Percentiles rank a stretch among this genome's conserved stretches.
Conservation (phyloP, 2,113 vertebrate species). For the Bubo bubo region DNA sequence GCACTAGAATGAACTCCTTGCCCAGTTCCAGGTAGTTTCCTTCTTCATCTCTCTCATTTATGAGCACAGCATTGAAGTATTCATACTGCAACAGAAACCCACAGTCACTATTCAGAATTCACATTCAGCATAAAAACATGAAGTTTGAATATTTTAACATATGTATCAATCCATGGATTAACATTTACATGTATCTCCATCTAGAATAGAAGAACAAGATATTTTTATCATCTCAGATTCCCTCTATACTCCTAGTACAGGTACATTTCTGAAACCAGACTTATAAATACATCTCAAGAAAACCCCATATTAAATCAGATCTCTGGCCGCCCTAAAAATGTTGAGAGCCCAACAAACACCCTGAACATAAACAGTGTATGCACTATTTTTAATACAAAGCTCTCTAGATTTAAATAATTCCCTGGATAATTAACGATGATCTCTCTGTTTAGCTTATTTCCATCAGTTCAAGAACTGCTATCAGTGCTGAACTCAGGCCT, state of each 20-base stretch:
- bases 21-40: constrained; percentile 92
- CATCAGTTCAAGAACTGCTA: background rate
- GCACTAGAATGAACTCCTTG: constrained; percentile 93
- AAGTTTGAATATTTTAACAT: background rate
- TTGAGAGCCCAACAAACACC: background rate
- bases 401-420: background rate
- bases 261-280: background rate
- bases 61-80: constrained; percentile 98
- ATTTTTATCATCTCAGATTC: background rate
- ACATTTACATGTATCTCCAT: background rate
- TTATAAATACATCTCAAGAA: background rate
- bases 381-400: background rate
- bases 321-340: background rate
- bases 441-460: background rate
- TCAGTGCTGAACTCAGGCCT: background rate
- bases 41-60: constrained; percentile 93
- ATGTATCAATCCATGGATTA: background rate
- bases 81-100: constrained; percentile 86
- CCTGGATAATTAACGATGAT: background rate
- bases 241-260: background rate
- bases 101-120: background rate
- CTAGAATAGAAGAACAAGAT: background rate
- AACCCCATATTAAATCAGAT: background rate
- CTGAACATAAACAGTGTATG: background rate
- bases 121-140: background rate